Conservation (phyloP, 2,113 vertebrate species). For the Bombycilla garrulus region DNA sequence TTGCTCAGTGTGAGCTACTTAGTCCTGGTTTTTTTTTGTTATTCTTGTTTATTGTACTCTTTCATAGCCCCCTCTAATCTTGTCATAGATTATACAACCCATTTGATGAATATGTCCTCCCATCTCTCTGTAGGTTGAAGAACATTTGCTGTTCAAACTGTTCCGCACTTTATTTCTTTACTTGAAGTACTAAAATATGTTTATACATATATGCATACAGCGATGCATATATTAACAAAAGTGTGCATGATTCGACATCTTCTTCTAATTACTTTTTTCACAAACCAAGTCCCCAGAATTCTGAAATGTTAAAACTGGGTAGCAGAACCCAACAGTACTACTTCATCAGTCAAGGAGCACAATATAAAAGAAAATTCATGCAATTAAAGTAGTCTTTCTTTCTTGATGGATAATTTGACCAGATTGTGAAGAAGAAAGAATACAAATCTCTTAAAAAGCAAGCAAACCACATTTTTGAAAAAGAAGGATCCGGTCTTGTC, state of each 20-base stretch:
- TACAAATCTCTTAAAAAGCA: not conserved
- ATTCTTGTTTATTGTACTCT: not conserved
- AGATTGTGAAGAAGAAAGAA: not conserved
- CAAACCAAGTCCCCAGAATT: not conserved
- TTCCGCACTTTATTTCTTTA: not conserved
- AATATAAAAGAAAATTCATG: not conserved
- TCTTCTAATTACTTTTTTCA: not conserved
- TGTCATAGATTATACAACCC: not conserved
- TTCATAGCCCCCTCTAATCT: not conserved
- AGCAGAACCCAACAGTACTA: not conserved
- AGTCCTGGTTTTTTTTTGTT: not conserved
- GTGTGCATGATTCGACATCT: not conserved
- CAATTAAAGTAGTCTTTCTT: not conserved
- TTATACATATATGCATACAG: not conserved
- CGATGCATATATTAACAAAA: not conserved
- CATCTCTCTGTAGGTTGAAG: not conserved
- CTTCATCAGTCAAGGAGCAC: not conserved
- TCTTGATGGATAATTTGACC: not conserved
- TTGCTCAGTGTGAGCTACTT: not conserved
- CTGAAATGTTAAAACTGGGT: not conserved
- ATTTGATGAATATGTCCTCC: not conserved
- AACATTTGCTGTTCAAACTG: slow-evolving; percentile 8
- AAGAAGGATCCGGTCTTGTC: not conserved
- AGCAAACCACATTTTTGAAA: not conserved
- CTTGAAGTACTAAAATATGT: not conserved